phyloP scores from a whole-genome alignment of 2,888 invertebrate species.

The Phortica okadai region DNA sequence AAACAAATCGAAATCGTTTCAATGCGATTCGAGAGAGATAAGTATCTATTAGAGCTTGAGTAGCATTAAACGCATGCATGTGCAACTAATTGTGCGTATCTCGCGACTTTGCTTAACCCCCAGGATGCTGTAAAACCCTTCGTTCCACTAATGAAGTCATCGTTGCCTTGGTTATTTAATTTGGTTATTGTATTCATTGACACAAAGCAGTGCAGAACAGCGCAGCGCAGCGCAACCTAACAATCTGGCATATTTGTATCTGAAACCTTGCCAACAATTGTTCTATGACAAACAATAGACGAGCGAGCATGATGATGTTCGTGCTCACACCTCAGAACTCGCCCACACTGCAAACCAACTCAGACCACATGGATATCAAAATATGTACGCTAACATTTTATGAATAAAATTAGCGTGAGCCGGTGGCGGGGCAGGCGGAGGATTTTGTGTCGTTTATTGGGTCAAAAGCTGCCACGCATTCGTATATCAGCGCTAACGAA shows the following conservation, averaged over 20 bases:
- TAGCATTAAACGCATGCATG: constrained; percentile 39
- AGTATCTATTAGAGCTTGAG: constrained; percentile 58
- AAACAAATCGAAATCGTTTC: not conserved
- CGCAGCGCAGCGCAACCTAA: constrained; percentile 42
- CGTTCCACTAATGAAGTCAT: too few species aligned
- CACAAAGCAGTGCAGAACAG: constrained; percentile 67
- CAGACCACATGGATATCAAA: not conserved
- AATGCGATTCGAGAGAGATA: constrained; percentile 42
- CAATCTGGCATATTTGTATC: constrained; percentile 43
- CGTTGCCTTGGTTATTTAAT: constrained; percentile 71
- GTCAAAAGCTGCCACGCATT: not conserved
- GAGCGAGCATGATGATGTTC: constrained; percentile 49
- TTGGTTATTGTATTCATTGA: constrained; percentile 76
- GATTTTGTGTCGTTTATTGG: not conserved
- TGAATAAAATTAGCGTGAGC: constrained; percentile 61
- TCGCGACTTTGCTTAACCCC: not conserved
- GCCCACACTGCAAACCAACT: not conserved
- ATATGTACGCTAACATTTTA: constrained; percentile 50
- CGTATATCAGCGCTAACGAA: constrained; percentile 59
- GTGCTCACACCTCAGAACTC: constrained; percentile 8
- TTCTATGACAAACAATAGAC: constrained; percentile 56
- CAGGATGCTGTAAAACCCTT: not conserved
- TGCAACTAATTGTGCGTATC: constrained; percentile 52
- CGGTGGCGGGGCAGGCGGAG: not conserved
- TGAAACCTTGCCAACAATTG: constrained; percentile 63